Evolutionary conservation across 2,113 vertebrate species (phyloP).

Genomic region (Malurus elegans): DNA sequence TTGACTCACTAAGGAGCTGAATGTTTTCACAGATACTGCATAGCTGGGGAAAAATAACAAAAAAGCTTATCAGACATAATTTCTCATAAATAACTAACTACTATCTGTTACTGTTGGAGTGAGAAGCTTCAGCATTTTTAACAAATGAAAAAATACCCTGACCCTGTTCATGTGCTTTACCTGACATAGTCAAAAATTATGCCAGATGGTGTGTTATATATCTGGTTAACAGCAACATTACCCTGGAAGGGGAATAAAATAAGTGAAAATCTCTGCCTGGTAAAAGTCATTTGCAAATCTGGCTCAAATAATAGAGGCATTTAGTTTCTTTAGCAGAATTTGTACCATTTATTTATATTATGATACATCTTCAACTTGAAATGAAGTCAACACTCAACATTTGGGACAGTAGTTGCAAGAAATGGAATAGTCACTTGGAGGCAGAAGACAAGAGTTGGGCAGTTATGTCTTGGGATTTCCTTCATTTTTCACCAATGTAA

Average conservation of each 20-base stretch:
- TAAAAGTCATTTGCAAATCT: neutral
- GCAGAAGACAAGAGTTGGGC: neutral
- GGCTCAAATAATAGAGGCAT: neutral
- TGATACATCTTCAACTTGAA: neutral
- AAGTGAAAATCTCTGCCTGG: neutral
- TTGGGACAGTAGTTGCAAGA: neutral
- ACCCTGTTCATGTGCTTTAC: neutral
- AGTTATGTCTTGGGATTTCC: neutral
- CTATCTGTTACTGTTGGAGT: neutral
- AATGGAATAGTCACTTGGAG: neutral
- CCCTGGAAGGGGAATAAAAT: neutral
- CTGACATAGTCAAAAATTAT: neutral
- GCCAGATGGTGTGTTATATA: neutral
- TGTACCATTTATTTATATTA: neutral
- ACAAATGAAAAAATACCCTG: neutral
- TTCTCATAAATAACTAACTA: neutral
- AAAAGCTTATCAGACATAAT: neutral
- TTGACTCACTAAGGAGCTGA: neutral
- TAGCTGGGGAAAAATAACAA: neutral
- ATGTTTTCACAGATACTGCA: neutral
- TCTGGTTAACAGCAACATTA: neutral
- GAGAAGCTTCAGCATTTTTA: neutral
- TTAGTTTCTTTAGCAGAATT: neutral
- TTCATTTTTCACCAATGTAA: neutral
- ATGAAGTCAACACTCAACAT: neutral